Evolutionary conservation across 2,113 vertebrate genomes (phyloP).

Genomic region (Neogobius melanostomus): DNA sequence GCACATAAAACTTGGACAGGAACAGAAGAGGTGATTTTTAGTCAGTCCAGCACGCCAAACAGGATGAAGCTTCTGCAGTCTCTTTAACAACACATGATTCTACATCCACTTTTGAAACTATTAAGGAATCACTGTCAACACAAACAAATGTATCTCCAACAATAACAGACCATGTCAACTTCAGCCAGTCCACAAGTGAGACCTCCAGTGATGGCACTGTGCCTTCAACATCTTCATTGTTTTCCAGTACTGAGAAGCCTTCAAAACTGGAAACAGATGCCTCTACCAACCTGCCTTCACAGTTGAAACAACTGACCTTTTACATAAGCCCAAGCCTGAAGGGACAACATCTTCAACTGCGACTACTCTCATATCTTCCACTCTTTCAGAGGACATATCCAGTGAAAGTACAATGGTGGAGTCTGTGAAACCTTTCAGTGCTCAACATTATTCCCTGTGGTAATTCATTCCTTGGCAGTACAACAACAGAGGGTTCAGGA

Average conservation of each 20-base stretch:
- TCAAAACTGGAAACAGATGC: neutral
- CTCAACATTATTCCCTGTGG: neutral
- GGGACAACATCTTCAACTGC: neutral
- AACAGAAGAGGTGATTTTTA: too few species aligned
- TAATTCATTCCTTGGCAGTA: neutral
- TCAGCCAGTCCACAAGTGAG: neutral
- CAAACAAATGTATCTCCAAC: neutral
- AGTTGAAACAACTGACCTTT: too few species aligned
- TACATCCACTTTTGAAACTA: neutral
- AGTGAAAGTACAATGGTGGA: neutral
- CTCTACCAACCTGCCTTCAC: neutral
- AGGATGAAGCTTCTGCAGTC: too few species aligned
- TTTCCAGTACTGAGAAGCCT: conserved; percentile 1
- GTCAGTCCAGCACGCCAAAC: too few species aligned
- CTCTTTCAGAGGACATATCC: neutral
- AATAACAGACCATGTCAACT: neutral
- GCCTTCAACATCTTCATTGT: conserved; percentile 4
- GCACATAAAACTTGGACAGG: neutral
- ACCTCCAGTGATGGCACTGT: neutral
- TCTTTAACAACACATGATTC: too few species aligned
- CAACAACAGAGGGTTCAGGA: neutral
- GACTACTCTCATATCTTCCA: neutral
- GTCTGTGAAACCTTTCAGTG: neutral
- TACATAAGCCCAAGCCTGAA: neutral
- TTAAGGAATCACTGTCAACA: neutral